Conservation (phyloP, 2,797 vertebrate genomes). For the Diceros bicornis region DNA sequence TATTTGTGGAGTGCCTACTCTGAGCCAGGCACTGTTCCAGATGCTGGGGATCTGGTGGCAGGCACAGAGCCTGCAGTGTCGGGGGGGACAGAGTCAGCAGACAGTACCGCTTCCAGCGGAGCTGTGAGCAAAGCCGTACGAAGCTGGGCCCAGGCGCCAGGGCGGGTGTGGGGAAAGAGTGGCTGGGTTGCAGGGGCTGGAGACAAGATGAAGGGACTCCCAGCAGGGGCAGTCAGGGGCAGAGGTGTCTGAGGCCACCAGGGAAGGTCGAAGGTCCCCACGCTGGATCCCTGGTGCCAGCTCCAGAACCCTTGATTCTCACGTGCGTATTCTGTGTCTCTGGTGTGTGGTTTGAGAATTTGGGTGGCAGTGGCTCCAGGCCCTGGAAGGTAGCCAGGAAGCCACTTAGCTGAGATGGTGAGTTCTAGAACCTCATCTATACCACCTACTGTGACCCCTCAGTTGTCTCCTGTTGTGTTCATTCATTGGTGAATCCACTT, state of each 20-base stretch:
- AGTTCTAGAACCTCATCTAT: background rate
- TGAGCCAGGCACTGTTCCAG: constrained; percentile 47
- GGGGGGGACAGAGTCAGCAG: background rate
- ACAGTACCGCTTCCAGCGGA: background rate
- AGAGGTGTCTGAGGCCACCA: background rate
- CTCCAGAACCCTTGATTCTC: background rate
- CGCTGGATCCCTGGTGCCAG: accelerated
- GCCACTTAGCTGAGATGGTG: background rate
- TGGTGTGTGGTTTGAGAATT: background rate
- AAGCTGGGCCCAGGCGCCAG: background rate
- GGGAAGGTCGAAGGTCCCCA: background rate
- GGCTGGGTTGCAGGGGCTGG: background rate
- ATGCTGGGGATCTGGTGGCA: background rate
- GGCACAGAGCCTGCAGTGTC: background rate
- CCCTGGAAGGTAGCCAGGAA: background rate
- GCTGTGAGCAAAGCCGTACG: background rate
- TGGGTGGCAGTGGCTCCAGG: background rate
- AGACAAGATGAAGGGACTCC: accelerated
- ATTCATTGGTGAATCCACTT: background rate
- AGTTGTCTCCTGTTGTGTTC: background rate
- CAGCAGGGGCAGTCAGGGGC: background rate
- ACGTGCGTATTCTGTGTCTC: accelerated
- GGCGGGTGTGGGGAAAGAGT: accelerated
- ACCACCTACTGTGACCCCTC: background rate
- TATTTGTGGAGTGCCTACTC: constrained; percentile 49